Evolutionary conservation across 2,797 vertebrate species (phyloP), one percentile per base, ranked within the genome.

Genomic region (Amniataba percoides): DNA sequence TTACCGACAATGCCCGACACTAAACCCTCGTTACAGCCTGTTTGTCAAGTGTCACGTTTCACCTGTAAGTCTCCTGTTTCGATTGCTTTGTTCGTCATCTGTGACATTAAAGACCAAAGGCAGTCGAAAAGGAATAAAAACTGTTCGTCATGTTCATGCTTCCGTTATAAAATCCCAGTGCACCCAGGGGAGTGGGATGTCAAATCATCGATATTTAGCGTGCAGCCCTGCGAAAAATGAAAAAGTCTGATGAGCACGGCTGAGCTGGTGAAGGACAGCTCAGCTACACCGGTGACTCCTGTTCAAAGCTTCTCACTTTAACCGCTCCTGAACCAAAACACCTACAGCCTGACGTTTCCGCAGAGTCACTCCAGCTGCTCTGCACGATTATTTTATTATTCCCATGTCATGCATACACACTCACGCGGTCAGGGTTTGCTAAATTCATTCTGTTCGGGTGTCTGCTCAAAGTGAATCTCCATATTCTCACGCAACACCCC

Each of bases 401-500:
- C 51, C 52, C 5, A 25, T 48, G 34, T 72, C 76, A 84, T 53
- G 34, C 52, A 23, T 7, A 43, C 49, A 46, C 4, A 77, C 39
- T 52, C 65, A 46, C 52, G 70, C 46, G 67, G 53, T 75, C 80
- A 60, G 27, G 23, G 48, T 77, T 66, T 67, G 36, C 69, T 66
- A 27, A 63, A 85, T 80, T 82, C 13, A 81, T 70, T 78, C 62
- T 78, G 63, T 40, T 45, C 42, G 61, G 48, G 59, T 78, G 64
- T 70, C 73, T 68, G 55, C 75, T 82, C 71, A 61, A 53, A 65
- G 48, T 25, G 7, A 71, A 83, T 86, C 78, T 88, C 71, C 67
- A 80, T 87, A 88, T 88, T 85, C 77, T 86, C 83, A 90, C 45
- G 62, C 80, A 90, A 83, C 66, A 55, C 55, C 70, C 27, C 3